These are phyloP conservation scores for Lepidostoma basale DNA, from an alignment of 1,140 invertebrate genomes.

Conservation along the genomic window DNA sequence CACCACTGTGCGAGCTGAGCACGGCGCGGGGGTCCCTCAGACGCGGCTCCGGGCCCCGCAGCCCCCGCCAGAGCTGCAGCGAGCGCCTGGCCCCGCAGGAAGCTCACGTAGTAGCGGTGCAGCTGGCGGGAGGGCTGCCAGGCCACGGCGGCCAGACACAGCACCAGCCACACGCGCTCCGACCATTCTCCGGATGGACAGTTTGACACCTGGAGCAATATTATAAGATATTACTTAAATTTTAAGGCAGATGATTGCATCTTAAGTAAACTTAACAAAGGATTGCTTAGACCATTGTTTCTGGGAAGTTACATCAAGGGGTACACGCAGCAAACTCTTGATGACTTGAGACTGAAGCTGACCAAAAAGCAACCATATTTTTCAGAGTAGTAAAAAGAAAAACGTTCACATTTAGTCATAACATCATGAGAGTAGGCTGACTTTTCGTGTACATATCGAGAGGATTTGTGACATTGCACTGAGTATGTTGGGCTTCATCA, in stretches of 20 bases:
- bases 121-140: slow-evolving; percentile 91
- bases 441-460: too few relatives aligned
- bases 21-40: slow-evolving; percentile 22
- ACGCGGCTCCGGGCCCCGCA: background rate
- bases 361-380: too few relatives aligned
- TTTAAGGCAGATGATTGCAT: too few relatives aligned
- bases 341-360: too few relatives aligned
- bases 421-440: too few relatives aligned
- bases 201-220: slow-evolving; percentile 69
- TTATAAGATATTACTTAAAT: background rate
- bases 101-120: slow-evolving; percentile 66
- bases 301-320: too few relatives aligned
- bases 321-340: too few relatives aligned
- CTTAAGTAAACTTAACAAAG: background rate
- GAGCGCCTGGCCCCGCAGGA: slow-evolving; percentile 52
- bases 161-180: slow-evolving; percentile 85
- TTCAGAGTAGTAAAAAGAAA: too few relatives aligned
- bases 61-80: slow-evolving; percentile 39
- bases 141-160: slow-evolving; percentile 87
- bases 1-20: slow-evolving; percentile 92
- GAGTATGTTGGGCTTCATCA: too few relatives aligned
- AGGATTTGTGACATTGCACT: too few relatives aligned
- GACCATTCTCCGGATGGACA: slow-evolving; percentile 82
- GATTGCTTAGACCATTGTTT: too few relatives aligned
- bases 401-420: too few relatives aligned